These are phyloP conservation scores for Siniperca scherzeri DNA, from an alignment of 2,797 vertebrate species.

Conservation along the genomic window DNA sequence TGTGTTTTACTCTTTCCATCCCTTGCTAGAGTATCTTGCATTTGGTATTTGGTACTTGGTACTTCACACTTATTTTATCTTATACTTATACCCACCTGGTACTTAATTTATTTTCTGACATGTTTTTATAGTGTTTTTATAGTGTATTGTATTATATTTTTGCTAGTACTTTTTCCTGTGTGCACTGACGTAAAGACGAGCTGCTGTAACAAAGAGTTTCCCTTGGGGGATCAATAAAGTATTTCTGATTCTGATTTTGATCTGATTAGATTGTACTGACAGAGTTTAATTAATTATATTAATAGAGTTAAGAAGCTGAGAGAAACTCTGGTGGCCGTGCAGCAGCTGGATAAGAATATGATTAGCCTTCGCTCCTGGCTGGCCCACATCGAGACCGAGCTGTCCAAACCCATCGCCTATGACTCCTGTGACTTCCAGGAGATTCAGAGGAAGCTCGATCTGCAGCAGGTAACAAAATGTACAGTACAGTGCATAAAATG, in stretches of 20 bases:
- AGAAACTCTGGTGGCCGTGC: constrained; percentile 95
- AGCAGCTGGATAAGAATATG: constrained; percentile 99
- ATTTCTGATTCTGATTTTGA: too few species aligned
- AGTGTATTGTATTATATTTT: too few species aligned
- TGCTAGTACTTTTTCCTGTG: too few species aligned
- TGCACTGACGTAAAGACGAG: too few species aligned
- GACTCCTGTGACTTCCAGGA: constrained; percentile 93
- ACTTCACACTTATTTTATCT: too few species aligned
- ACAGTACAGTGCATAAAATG: neutral
- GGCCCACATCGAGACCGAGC: constrained; percentile 94
- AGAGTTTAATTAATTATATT: neutral
- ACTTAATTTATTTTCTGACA: too few species aligned
- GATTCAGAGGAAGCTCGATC: constrained; percentile 95
- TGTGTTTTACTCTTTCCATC: neutral
- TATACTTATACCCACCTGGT: too few species aligned
- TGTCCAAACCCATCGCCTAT: constrained; percentile 95
- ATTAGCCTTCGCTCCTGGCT: constrained; percentile 94
- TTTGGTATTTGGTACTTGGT: too few species aligned
- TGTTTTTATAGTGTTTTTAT: too few species aligned
- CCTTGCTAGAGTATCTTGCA: neutral
- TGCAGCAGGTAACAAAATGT: constrained; percentile 91
- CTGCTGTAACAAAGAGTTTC: too few species aligned
- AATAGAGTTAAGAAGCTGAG: constrained; percentile 95
- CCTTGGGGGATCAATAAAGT: too few species aligned
- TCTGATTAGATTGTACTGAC: neutral